phyloP scores from a whole-genome alignment of 2,113 vertebrate genomes.

The Rhea pennata region DNA sequence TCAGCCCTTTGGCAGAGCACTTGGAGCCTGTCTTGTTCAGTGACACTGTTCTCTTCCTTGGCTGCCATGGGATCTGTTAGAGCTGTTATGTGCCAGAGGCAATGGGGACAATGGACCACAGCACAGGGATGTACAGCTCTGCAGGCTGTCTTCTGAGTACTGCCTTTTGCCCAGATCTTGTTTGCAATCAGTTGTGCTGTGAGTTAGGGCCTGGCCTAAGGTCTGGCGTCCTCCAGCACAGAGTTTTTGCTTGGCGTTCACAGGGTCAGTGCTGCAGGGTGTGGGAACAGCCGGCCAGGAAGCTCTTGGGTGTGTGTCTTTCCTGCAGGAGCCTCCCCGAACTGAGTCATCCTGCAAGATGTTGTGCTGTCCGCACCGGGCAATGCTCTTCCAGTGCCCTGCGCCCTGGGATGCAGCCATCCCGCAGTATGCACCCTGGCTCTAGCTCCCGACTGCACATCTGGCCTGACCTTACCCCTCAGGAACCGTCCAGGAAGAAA shows the following conservation, averaged over 20 bases:
- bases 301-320: conserved; percentile 61
- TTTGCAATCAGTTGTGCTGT: neutral
- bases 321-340: conserved; percentile 32
- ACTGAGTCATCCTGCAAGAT: neutral
- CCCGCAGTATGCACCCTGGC: too few relatives aligned
- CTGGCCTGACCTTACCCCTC: neutral
- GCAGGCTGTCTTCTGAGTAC: neutral
- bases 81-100: neutral
- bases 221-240: neutral
- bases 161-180: neutral
- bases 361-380: fast-evolving
- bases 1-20: neutral
- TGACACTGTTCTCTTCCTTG: neutral
- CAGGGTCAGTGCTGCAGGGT: neutral
- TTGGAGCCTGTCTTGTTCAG: neutral
- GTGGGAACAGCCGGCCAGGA: conserved; percentile 23
- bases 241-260: neutral
- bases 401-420: neutral
- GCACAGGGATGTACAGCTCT: neutral
- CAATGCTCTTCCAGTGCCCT: neutral
- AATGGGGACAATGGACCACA: neutral
- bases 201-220: neutral
- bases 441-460: neutral
- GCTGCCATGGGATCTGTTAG: neutral
- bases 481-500: fast-evolving